Percentiles rank a stretch among this genome's conserved stretches.
phyloP scores from a whole-genome alignment of 1,140 invertebrate species.

The Lutraria rhynchaena region DNA sequence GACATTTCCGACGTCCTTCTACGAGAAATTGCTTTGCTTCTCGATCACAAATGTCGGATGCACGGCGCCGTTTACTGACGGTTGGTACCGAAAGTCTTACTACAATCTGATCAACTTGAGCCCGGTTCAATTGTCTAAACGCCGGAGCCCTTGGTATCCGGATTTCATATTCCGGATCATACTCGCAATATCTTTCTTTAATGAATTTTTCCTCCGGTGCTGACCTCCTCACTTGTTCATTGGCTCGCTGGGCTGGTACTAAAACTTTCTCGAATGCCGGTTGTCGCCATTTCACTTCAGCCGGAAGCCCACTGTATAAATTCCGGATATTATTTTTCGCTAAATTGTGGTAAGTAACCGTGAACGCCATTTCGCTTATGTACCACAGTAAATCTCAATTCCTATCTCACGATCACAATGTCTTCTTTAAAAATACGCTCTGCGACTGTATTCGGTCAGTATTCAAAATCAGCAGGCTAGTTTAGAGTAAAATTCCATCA shows the following conservation, averaged over 20 bases:
- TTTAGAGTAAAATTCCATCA: too few relatives aligned
- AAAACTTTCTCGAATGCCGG: not conserved
- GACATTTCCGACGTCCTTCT: slow-evolving; percentile 32
- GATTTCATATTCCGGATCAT: slow-evolving; percentile 59
- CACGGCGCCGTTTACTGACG: slow-evolving; percentile 37
- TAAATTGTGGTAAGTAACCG: slow-evolving; percentile 61
- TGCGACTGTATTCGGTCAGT: too few relatives aligned
- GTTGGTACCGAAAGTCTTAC: slow-evolving; percentile 39
- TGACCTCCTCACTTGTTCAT: slow-evolving; percentile 25
- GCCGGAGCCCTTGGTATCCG: slow-evolving; percentile 65
- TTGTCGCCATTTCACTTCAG: slow-evolving; percentile 53
- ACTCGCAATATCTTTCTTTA: slow-evolving; percentile 60
- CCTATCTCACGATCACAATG: too few relatives aligned
- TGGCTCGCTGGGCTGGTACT: slow-evolving; percentile 10
- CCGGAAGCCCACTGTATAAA: slow-evolving; percentile 64
- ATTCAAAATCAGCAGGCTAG: too few relatives aligned
- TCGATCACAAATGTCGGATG: slow-evolving; percentile 31
- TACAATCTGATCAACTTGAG: slow-evolving; percentile 61
- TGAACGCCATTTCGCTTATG: slow-evolving; percentile 56
- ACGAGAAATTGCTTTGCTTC: slow-evolving; percentile 29
- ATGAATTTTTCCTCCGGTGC: slow-evolving; percentile 21
- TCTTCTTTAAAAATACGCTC: too few relatives aligned
- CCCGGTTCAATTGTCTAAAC: slow-evolving; percentile 57
- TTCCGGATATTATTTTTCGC: slow-evolving; percentile 67
- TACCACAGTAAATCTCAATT: too few relatives aligned